A percentile compares a stretch with the other conserved stretches of the same genome.
Evolutionary conservation across 2,113 vertebrate genomes (phyloP).

Genomic region (Alces alces): DNA sequence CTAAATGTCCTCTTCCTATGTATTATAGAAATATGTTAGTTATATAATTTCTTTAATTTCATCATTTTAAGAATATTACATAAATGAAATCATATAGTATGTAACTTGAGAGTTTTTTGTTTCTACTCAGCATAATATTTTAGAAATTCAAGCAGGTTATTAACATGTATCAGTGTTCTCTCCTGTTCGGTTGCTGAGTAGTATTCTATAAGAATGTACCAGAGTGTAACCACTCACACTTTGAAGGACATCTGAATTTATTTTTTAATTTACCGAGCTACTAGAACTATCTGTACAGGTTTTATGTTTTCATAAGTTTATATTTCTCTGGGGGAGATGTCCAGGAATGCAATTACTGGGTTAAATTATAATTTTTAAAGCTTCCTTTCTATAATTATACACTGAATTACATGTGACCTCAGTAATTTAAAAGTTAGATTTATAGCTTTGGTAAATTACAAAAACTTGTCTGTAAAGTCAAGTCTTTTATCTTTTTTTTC

Average conservation of each 20-base stretch:
- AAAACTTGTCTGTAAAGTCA: not conserved
- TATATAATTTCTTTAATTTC: not conserved
- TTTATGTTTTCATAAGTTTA: not conserved
- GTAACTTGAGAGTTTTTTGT: not conserved
- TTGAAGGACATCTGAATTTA: not conserved
- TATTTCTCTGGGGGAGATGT: not conserved
- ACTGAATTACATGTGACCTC: not conserved
- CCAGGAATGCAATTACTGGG: not conserved
- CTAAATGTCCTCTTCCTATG: not conserved
- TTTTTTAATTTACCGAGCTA: not conserved
- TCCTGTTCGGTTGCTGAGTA: not conserved
- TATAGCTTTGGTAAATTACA: slow-evolving; percentile 16
- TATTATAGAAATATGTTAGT: not conserved
- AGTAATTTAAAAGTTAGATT: slow-evolving; percentile 22
- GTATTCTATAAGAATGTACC: not conserved
- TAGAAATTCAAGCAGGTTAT: not conserved
- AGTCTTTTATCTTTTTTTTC: not conserved
- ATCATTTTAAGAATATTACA: not conserved
- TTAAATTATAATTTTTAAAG: slow-evolving; percentile 20
- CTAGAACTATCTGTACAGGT: not conserved
- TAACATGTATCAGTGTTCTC: not conserved
- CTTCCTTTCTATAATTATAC: slow-evolving; percentile 1
- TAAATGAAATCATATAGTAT: not conserved
- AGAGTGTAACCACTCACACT: not conserved
- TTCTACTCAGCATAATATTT: not conserved